Evolutionary conservation across 2,113 vertebrate species (phyloP).

Genomic region (Nestor notabilis): DNA sequence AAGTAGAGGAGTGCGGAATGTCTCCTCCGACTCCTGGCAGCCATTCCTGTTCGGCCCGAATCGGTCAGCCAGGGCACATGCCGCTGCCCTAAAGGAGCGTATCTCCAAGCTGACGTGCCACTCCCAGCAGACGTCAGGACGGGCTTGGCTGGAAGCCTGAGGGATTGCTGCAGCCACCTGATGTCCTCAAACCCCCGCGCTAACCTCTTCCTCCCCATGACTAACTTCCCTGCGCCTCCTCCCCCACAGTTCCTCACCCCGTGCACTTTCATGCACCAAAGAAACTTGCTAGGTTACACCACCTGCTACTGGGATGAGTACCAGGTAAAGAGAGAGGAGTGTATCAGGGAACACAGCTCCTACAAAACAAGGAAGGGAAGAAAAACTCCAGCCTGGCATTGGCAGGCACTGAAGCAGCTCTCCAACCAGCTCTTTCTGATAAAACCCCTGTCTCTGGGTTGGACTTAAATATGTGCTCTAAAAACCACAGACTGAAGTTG

Average conservation of each 20-base stretch:
- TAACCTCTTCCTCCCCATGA: constrained; percentile 54
- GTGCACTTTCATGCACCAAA: neutral
- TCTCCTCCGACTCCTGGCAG: neutral
- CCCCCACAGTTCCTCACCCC: neutral
- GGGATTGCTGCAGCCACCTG: neutral
- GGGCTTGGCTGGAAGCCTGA: neutral
- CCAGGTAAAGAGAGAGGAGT: neutral
- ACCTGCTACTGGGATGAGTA: neutral
- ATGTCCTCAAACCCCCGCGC: neutral
- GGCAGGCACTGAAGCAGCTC: neutral
- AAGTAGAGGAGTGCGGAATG: neutral
- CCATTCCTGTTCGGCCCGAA: neutral
- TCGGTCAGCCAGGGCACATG: neutral
- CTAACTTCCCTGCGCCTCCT: constrained; percentile 40
- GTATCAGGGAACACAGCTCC: neutral
- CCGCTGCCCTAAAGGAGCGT: neutral
- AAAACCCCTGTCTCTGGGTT: neutral
- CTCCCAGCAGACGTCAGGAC: neutral
- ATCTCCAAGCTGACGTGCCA: neutral
- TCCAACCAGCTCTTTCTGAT: neutral
- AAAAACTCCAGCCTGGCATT: neutral
- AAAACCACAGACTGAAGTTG: neutral
- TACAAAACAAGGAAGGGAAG: neutral
- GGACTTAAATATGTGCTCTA: neutral
- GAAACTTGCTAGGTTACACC: neutral